Evolutionary conservation across 2,113 vertebrate genomes (phyloP).

Genomic region (Antennarius striatus): DNA sequence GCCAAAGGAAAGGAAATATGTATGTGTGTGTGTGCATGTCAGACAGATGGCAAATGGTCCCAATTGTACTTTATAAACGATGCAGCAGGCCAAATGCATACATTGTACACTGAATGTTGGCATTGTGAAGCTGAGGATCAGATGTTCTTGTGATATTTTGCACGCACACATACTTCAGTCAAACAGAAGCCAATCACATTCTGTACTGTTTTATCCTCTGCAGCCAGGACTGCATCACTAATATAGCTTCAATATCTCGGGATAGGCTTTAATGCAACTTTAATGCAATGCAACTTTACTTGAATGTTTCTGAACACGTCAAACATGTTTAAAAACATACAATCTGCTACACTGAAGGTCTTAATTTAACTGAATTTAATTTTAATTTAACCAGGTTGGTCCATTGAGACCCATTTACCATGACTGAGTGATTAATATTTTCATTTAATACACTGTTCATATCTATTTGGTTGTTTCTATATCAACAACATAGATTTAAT

Average conservation of each 20-base stretch:
- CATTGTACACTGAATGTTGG: conserved; percentile 12
- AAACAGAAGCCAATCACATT: conserved; percentile 28
- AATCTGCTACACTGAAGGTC: no score
- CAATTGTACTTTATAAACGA: conserved; percentile 45
- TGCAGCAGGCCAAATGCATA: conserved; percentile 31
- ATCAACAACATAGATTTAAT: not conserved
- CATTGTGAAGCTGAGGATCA: conserved; percentile 10
- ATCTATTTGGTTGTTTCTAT: not conserved
- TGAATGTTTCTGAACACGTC: no score
- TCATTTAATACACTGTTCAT: not conserved
- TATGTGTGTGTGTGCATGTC: conserved; percentile 11
- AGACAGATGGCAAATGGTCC: conserved; percentile 11
- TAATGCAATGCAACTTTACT: no score
- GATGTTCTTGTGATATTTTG: conserved; percentile 32
- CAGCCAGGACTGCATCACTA: not conserved
- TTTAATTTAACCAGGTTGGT: no score
- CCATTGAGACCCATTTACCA: not conserved
- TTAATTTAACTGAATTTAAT: no score
- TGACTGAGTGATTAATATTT: not conserved
- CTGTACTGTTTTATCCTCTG: conserved; percentile 6
- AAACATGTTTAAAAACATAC: not conserved
- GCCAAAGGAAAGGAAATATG: conserved; percentile 47
- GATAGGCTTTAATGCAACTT: not conserved
- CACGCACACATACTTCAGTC: conserved; percentile 14
- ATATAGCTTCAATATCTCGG: conserved; percentile 3